These are phyloP conservation scores for Amazona vittata DNA, from an alignment of 2,113 vertebrate species.

Conservation along the genomic window DNA sequence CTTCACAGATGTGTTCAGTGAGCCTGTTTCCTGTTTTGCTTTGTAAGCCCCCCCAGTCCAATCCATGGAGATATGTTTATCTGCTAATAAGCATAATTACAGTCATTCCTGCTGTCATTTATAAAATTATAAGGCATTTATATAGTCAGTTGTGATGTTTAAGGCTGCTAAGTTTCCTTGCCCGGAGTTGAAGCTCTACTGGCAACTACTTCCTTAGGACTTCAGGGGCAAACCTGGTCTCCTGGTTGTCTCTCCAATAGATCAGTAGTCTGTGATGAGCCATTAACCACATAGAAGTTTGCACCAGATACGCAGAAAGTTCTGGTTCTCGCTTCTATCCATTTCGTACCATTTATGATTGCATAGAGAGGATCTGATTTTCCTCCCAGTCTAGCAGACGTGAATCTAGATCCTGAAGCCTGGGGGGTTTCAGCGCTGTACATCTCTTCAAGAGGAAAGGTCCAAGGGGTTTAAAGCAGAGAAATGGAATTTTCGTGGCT, in stretches of 20 bases:
- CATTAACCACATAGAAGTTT: background rate
- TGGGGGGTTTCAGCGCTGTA: background rate
- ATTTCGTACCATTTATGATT: background rate
- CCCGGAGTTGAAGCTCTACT: background rate
- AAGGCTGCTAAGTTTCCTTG: slow-evolving; percentile 28
- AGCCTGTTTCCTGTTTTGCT: slow-evolving; percentile 54
- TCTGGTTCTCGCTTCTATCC: background rate
- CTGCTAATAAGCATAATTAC: slow-evolving; percentile 56
- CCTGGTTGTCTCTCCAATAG: background rate
- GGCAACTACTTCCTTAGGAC: background rate
- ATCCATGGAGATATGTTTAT: slow-evolving; percentile 49
- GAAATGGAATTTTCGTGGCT: background rate
- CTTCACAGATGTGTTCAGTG: slow-evolving; percentile 27
- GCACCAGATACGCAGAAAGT: background rate
- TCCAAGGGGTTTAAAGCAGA: background rate
- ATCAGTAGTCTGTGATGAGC: background rate
- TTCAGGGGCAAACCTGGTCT: background rate
- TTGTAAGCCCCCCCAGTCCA: slow-evolving; percentile 3
- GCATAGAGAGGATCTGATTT: background rate
- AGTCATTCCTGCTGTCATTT: slow-evolving; percentile 56
- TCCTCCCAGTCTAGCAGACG: background rate
- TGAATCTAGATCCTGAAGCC: background rate
- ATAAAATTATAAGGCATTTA: slow-evolving; percentile 39
- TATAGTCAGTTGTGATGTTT: slow-evolving; percentile 34
- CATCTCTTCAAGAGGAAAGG: background rate